phyloP scores from a whole-genome alignment of 2,113 vertebrate species.

The Willisornis vidua region DNA sequence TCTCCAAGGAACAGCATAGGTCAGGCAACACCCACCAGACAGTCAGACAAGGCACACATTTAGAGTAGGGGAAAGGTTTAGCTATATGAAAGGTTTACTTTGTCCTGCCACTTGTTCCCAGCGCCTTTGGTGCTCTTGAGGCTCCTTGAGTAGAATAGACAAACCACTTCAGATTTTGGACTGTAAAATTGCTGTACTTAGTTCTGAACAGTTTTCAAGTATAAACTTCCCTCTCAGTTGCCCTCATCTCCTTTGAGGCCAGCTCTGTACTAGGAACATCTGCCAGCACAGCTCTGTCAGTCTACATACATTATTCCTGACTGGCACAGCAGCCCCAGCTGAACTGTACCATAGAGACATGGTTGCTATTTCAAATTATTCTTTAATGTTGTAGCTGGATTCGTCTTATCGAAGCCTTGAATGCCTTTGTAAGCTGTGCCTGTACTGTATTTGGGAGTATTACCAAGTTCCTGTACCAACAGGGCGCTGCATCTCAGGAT shows the following conservation, averaged over 20 bases:
- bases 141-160: background rate
- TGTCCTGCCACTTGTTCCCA: background rate
- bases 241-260: background rate
- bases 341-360: background rate
- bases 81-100: background rate
- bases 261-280: background rate
- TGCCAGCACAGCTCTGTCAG: background rate
- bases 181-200: background rate
- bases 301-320: background rate
- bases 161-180: background rate
- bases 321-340: background rate
- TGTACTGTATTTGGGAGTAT: background rate
- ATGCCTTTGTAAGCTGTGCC: background rate
- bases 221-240: background rate
- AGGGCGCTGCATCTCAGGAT: rapidly evolving
- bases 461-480: rapidly evolving
- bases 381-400: background rate
- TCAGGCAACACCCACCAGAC: background rate
- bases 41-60: rapidly evolving
- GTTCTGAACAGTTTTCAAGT: background rate
- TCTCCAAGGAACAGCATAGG: background rate
- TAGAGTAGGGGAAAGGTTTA: background rate
- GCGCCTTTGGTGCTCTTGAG: background rate
- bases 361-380: background rate
- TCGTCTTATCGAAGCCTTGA: background rate